Evolutionary conservation across 2,113 vertebrate species (phyloP).

Genomic region (Ammodytes marinus): DNA sequence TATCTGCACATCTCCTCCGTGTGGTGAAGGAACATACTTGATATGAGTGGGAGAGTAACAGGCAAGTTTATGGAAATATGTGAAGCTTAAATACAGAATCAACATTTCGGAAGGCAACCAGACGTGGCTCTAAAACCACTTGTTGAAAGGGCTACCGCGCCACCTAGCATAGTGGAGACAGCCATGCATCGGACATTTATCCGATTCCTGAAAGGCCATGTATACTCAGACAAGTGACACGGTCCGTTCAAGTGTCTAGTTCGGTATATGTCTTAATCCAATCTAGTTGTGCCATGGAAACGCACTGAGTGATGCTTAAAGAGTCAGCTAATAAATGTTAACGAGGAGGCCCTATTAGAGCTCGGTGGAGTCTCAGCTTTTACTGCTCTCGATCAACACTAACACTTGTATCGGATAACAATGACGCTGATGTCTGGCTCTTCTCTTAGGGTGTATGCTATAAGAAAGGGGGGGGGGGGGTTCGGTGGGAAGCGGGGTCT

Average conservation of each 20-base stretch:
- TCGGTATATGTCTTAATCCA: too few relatives aligned
- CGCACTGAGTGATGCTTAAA: slow-evolving; percentile 7
- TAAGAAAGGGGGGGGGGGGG: slow-evolving; percentile 34
- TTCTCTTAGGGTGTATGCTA: slow-evolving; percentile 30
- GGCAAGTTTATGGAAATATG: slow-evolving; percentile 45
- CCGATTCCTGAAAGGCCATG: too few relatives aligned
- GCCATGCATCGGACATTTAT: too few relatives aligned
- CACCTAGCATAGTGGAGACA: too few relatives aligned
- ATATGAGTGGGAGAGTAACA: slow-evolving; percentile 44
- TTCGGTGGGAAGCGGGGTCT: slow-evolving; percentile 52
- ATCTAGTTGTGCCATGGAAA: too few relatives aligned
- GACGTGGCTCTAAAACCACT: too few relatives aligned
- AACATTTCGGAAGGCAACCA: slow-evolving; percentile 29
- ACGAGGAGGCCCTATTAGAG: slow-evolving; percentile 31
- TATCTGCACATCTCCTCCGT: slow-evolving; percentile 36
- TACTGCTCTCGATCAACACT: slow-evolving; percentile 46
- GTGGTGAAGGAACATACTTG: slow-evolving; percentile 4
- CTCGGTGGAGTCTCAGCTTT: slow-evolving; percentile 36
- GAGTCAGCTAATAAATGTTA: slow-evolving; percentile 55
- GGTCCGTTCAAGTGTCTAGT: too few relatives aligned
- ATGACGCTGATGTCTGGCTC: slow-evolving; percentile 61
- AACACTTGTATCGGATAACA: slow-evolving; percentile 59
- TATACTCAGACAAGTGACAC: too few relatives aligned
- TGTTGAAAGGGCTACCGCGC: too few relatives aligned
- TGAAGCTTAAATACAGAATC: slow-evolving; percentile 45